Evolutionary conservation across 2,797 vertebrate genomes (phyloP), one percentile per base, ranked within the genome.

Genomic region (Paedocypris micromegethes): DNA sequence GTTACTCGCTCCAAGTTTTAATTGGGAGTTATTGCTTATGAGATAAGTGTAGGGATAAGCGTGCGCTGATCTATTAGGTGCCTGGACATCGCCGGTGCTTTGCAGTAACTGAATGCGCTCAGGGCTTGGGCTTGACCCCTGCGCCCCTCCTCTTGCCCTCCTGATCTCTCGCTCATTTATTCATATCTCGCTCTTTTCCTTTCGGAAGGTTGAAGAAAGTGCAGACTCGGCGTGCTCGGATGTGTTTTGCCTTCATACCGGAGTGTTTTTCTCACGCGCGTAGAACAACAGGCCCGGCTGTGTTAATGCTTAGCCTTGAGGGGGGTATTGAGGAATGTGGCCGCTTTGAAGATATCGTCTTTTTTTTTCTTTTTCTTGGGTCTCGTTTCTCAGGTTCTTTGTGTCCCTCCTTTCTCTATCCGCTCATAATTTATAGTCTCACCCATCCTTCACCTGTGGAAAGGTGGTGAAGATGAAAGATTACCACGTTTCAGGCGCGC

Each of bases 21-120:
- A 89, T 83, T 84, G 75, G 83, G 86, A 89, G 84, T 86, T 87
- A 90, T 88, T 82, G 77, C 85, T 79, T 39, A 62, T 48, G 75
- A 87, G 88, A 90, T 88, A 87, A 88, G 84, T 76, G 75, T 78
- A 67, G 78, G 85, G 86, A 89, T 85, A 87, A 88, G 83, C 64
- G 64, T 40, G 60, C 73, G 81, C 77, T 83, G 87, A 89, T 83
- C 70, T 80, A 89, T 88, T 86, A 87, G 84, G 86, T 88, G 87
- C 83, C 76, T 76, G 82, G 52, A 66, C 57, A 44, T 69, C 59
- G 54, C 48, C 61, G 58, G 67, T 54, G 64, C 47, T 58, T 61
- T 75, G 64, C 50, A 49, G 58, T 73, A 64, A 75, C 46, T 71
- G 57, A 68, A 54, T 54, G 48, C 82, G 79, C 79, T 62, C 67